phyloP scores from a whole-genome alignment of 2,113 vertebrate species.

The Cervus canadensis region DNA sequence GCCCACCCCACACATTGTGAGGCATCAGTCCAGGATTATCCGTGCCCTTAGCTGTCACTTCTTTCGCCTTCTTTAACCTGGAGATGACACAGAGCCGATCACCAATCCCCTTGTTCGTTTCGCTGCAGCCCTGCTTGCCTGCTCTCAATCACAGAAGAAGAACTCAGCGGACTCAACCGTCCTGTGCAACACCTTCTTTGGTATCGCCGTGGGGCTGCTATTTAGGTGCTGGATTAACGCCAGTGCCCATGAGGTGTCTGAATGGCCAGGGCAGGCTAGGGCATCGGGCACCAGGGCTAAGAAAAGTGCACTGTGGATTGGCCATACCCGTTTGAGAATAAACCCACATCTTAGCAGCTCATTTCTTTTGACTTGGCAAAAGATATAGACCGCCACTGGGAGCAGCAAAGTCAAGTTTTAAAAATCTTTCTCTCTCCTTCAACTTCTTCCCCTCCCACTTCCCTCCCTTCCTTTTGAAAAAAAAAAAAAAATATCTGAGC shows the following conservation, averaged over 20 bases:
- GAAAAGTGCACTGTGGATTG: background rate
- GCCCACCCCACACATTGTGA: fast-evolving
- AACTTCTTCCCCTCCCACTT: background rate
- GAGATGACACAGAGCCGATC: background rate
- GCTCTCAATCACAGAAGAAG: background rate
- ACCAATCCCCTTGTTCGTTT: background rate
- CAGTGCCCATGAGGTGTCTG: background rate
- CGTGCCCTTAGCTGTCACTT: background rate
- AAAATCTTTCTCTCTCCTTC: background rate
- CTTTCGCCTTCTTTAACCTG: background rate
- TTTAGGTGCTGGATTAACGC: background rate
- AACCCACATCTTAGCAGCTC: background rate
- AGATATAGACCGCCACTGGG: background rate
- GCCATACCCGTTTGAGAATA: background rate
- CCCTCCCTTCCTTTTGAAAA: background rate
- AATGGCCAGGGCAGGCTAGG: background rate
- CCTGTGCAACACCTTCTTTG: background rate
- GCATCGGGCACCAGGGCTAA: background rate
- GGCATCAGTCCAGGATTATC: background rate
- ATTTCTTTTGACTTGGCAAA: background rate
- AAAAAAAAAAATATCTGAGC: background rate
- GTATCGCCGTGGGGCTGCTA: background rate
- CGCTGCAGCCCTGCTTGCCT: background rate
- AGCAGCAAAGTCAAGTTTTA: background rate
- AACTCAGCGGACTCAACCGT: background rate